Base-by-base conservation (phyloP, 2,797 vertebrate genomes). In the Lacerta bilineata region DNA sequence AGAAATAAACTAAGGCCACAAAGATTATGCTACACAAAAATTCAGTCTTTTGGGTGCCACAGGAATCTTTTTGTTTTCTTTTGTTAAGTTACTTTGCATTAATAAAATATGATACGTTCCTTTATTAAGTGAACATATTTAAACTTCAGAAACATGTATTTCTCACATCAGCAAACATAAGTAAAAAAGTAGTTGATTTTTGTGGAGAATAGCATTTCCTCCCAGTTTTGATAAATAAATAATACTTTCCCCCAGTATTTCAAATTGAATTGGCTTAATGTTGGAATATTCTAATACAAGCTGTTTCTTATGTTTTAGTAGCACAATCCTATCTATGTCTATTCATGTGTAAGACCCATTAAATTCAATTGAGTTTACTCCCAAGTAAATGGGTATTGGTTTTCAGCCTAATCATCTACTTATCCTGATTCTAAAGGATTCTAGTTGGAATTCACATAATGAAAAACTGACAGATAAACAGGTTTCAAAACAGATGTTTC, bases 401-500 rank as follows among this genome's bases (percentile, higher is more conserved):
- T 55, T 55, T 55, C 50, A 55, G 50, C 50, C 50, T 55, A 55
- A 55, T 15, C 50, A 55, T 55, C 50, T 33, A 72, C 29, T 25
- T 5, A 88, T 17, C 27, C 25, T 9, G 46, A 4, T 78, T 80
- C 46, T 61, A 33, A 85, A 46, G 17, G 81, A 25, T 55, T 23
- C 29, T 82, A 33, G 23, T 61, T 20, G 8, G 5, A 33, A 84
- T 9, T 18, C 50, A 1, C 27, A 74, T 87, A 55, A 80, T 59
- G 5, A 72, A 81, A 61, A 25, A 27, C 36, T n/a, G 61, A 39
- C 25, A 68, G 43, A 69, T 27, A 79, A 64, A 59, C 36, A 78
- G 90, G 89, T 87, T 88, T 43, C 25, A 90, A 87, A 90, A 91
- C 88, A 88, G 90, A 0, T 86, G 82, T 91, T 91, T 91, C 83